Evolutionary conservation across 2,113 vertebrate genomes (phyloP), one percentile per base, ranked within the genome.

Genomic region (Gnathonemus longibarbis): DNA sequence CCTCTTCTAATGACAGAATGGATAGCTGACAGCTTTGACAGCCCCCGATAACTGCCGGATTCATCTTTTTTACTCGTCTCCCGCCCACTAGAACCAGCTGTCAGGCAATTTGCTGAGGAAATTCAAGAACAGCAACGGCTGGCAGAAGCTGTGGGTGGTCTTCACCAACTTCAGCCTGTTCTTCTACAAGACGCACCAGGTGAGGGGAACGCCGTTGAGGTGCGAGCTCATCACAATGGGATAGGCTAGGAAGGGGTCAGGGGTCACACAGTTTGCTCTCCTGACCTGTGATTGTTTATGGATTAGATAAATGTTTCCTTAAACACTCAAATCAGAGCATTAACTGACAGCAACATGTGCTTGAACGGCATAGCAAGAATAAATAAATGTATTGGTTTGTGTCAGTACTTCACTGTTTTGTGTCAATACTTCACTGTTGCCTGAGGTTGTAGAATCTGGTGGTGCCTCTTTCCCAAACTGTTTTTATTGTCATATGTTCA

Each of bases 111-210:
- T 99, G 91, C 95, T 99, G 91, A 95, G 98, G 93, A 99, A 99
- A 92, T 99, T 99, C 95, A 99, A 99, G 91, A 99, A 99, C 95
- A 99, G 98, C 95, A 99, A 99, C 0, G 98, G 98, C 70, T 99
- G 98, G 98, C 98, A 99, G 97, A 99, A 99, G 95, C 98, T 99
- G 87, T 99, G 98, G 98, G 98, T 99, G 91, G 98, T 99, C 89
- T 99, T 99, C 95, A 99, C 98, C 66, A 99, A 98, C 95, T 99
- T 99, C 97, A 99, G 98, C 89, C 96, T 99, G 92, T 99, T 99
- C 95, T 99, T 99, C 97, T 99, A 99, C 93, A 99, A 99, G 94
- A 98, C 98, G 3, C 97, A 99, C 92, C 98, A 99, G 97, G 98
- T 99, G 95, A 95, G 17, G 49, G 3, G 9, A 21, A 31, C 11